Percentiles rank a stretch among this genome's conserved stretches.
phyloP scores from a whole-genome alignment of 2,113 vertebrate species.

The Trochalopteron elliotii region DNA sequence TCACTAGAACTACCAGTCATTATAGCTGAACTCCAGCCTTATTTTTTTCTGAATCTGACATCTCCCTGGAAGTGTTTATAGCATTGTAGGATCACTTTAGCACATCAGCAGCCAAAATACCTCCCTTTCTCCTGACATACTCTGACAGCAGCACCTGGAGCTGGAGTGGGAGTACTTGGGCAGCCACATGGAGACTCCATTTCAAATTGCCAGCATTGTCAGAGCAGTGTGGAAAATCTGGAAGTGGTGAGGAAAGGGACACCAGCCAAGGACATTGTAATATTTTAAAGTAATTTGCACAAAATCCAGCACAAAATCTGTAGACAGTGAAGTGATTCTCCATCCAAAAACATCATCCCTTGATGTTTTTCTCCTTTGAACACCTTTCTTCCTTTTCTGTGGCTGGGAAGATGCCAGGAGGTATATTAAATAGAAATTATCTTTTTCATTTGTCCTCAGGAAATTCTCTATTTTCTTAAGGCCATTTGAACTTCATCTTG shows the following conservation, averaged over 20 bases:
- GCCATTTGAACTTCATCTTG: neutral
- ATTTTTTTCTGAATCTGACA: neutral
- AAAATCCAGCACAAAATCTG: neutral
- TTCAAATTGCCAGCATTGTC: neutral
- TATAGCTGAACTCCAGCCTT: neutral
- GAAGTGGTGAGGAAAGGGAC: neutral
- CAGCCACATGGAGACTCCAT: neutral
- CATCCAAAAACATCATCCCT: neutral
- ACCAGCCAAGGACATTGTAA: neutral
- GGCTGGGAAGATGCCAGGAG: accelerated
- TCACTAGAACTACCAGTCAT: neutral
- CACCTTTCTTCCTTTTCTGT: neutral
- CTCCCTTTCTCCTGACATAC: neutral
- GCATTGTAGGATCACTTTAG: neutral
- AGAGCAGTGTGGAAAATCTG: neutral
- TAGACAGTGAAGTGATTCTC: neutral
- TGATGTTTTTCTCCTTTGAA: neutral
- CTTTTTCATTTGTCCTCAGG: neutral
- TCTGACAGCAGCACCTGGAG: neutral
- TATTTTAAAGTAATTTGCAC: neutral
- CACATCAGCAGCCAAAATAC: neutral
- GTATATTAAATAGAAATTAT: neutral
- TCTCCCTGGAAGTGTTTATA: neutral
- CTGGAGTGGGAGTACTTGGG: neutral
- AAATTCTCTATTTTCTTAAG: neutral